Evolutionary conservation across 2,797 vertebrate species (phyloP).

Genomic region (Alauda arvensis): DNA sequence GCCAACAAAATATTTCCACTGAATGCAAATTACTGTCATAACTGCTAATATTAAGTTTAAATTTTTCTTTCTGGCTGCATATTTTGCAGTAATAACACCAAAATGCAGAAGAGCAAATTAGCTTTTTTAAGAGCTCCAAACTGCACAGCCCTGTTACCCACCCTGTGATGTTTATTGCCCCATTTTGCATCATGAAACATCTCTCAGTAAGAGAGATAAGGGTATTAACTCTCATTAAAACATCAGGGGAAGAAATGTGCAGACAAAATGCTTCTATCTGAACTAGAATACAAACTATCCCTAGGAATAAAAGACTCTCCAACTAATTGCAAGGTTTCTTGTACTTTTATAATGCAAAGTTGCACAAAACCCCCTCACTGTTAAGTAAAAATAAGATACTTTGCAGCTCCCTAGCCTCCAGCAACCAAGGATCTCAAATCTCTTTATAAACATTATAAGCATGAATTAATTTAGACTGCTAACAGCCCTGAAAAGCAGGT

Average conservation of each 20-base stretch:
- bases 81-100: neutral
- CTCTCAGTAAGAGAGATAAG: neutral
- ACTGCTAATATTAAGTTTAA: neutral
- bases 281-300: conserved; percentile 10
- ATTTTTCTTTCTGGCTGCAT: neutral
- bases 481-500: conserved; percentile 49
- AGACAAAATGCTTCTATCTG: neutral
- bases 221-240: conserved; percentile 10
- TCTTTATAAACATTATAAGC: conserved; percentile 48
- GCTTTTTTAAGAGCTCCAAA: neutral
- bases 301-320: conserved; percentile 1
- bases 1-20: neutral
- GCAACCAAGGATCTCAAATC: conserved; percentile 51
- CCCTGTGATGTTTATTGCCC: neutral
- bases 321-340: conserved; percentile 25
- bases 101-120: neutral
- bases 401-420: conserved; percentile 24
- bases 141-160: neutral
- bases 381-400: conserved; percentile 32
- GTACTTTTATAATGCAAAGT: conserved; percentile 5
- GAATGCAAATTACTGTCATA: neutral
- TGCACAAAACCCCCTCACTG: neutral
- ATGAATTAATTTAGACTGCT: conserved; percentile 46
- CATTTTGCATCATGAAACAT: neutral
- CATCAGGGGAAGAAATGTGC: neutral